Percentiles rank a stretch among this genome's conserved stretches.
Conservation (phyloP, 2,797 vertebrate genomes). For the Molothrus aeneus region DNA sequence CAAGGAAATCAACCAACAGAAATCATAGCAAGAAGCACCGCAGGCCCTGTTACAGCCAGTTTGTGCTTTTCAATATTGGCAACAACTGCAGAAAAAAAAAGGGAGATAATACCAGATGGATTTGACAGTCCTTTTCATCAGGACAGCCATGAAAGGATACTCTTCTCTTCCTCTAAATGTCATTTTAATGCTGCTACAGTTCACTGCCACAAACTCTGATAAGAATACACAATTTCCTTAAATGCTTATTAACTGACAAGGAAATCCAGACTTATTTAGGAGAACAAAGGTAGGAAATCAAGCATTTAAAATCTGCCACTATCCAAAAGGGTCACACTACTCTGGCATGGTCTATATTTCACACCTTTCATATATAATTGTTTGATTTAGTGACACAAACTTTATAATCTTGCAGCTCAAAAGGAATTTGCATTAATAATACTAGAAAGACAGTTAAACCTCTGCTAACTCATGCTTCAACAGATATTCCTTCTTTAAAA, state of each 20-base stretch:
- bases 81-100: background rate
- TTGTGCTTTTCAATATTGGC: background rate
- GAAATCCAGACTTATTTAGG: background rate
- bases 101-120: background rate
- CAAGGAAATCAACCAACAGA: background rate
- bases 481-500: background rate
- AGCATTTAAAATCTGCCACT: background rate
- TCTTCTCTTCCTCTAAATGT: background rate
- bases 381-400: background rate
- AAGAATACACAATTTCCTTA: background rate
- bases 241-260: background rate
- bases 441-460: background rate
- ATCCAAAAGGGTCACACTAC: background rate
- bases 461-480: background rate
- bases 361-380: background rate
- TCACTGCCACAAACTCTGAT: background rate
- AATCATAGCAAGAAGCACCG: background rate
- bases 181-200: background rate
- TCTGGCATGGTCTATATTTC: background rate
- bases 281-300: conserved; percentile 1
- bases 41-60: background rate
- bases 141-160: background rate
- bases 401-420: background rate
- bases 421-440: conserved; percentile 12
- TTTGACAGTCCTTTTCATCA: background rate